A percentile compares a stretch with the other conserved stretches of the same genome.
phyloP scores from a whole-genome alignment of 2,888 invertebrate genomes.

The Anodontia alba region DNA sequence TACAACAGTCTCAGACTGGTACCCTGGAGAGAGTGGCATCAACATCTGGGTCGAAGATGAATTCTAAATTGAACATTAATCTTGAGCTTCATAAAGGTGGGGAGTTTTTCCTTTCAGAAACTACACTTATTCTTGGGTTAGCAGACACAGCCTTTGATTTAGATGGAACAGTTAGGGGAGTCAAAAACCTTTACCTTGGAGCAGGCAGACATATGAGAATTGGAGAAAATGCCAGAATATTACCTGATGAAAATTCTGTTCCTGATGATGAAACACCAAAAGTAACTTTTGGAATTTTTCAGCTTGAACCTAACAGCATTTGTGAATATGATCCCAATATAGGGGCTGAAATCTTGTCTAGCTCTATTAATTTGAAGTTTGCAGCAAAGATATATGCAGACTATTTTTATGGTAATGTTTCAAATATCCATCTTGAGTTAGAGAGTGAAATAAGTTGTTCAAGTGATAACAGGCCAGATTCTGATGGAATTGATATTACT shows the following conservation, averaged over 20 bases:
- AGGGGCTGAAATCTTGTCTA: slow-evolving; percentile 70
- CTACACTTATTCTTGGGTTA: slow-evolving; percentile 70
- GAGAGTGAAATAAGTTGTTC: slow-evolving; percentile 70
- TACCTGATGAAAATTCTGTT: slow-evolving; percentile 63
- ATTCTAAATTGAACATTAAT: slow-evolving; percentile 73
- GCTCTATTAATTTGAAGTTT: slow-evolving; percentile 69
- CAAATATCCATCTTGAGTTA: slow-evolving; percentile 67
- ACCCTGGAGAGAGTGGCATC: slow-evolving; percentile 64
- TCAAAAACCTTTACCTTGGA: slow-evolving; percentile 67
- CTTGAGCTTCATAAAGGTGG: slow-evolving; percentile 76
- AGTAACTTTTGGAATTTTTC: slow-evolving; percentile 71
- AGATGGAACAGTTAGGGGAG: slow-evolving; percentile 71
- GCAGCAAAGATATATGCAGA: slow-evolving; percentile 67
- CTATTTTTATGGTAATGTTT: slow-evolving; percentile 67
- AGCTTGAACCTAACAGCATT: slow-evolving; percentile 73
- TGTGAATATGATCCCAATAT: slow-evolving; percentile 69
- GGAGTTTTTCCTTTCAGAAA: slow-evolving; percentile 74
- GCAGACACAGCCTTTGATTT: slow-evolving; percentile 71
- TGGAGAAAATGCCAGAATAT: slow-evolving; percentile 71
- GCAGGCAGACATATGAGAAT: slow-evolving; percentile 69
- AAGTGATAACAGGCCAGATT: slow-evolving; percentile 56
- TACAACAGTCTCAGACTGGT: slow-evolving; percentile 69
- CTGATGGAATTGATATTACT: slow-evolving; percentile 61
- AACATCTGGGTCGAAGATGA: slow-evolving; percentile 46
- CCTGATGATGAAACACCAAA: slow-evolving; percentile 42